Percentiles rank a stretch among this genome's conserved stretches.
phyloP scores from a whole-genome alignment of 2,113 vertebrate genomes.

The Lucifuga dentata region DNA sequence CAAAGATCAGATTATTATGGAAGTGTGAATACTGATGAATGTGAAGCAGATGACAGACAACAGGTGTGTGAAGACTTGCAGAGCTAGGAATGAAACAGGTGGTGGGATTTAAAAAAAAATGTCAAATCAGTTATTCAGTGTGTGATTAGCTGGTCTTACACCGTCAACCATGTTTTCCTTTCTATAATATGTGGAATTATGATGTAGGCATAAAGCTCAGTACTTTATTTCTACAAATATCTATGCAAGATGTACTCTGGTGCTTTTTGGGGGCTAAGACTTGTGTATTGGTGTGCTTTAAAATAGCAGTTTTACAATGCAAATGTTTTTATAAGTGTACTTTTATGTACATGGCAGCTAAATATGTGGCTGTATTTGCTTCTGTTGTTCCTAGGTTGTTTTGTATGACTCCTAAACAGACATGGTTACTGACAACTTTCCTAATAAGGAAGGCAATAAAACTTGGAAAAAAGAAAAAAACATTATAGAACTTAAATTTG shows the following conservation, averaged over 20 bases:
- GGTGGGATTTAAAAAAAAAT: slow-evolving; percentile 26
- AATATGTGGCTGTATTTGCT: slow-evolving; percentile 7
- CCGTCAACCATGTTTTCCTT: slow-evolving; percentile 21
- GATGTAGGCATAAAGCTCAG: neutral
- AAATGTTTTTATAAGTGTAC: slow-evolving; percentile 40
- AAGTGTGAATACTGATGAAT: slow-evolving; percentile 26
- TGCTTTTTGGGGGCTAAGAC: slow-evolving; percentile 7
- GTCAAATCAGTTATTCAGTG: slow-evolving; percentile 1
- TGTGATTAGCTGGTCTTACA: neutral
- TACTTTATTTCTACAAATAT: neutral
- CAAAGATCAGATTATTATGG: slow-evolving; percentile 44
- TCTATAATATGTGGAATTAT: neutral
- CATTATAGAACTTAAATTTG: too few species aligned
- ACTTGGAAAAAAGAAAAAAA: neutral
- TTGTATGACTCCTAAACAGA: slow-evolving; percentile 1
- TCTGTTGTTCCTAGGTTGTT: slow-evolving; percentile 7
- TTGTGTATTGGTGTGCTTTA: slow-evolving; percentile 33
- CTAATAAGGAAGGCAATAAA: slow-evolving; percentile 60
- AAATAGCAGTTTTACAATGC: slow-evolving; percentile 24
- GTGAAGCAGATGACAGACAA: slow-evolving; percentile 48
- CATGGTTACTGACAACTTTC: slow-evolving; percentile 38
- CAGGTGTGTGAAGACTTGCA: slow-evolving; percentile 40
- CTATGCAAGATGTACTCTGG: neutral
- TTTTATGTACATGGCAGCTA: neutral
- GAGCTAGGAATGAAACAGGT: slow-evolving; percentile 35